These are phyloP conservation scores for Galerucella pusilla DNA, from an alignment of 2,888 invertebrate genomes.

Conservation along the genomic window DNA sequence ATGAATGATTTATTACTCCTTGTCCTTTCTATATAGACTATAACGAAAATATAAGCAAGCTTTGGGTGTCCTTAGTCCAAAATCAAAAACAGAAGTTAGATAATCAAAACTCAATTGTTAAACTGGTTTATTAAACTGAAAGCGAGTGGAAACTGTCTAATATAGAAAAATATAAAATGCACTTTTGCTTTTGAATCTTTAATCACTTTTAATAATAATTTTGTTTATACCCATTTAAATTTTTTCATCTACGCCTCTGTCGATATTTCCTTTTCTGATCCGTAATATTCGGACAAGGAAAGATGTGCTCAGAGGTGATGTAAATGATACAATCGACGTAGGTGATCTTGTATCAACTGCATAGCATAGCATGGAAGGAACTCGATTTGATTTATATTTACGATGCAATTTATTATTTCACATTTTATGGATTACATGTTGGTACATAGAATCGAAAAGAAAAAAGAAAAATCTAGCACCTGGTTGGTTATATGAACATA, in stretches of 20 bases:
- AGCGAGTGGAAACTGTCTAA: no score
- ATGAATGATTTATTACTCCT: no score
- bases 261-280: background rate
- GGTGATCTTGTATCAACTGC: slow-evolving; percentile 29
- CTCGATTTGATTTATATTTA: slow-evolving; percentile 20
- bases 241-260: background rate
- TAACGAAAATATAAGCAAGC: no score
- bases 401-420: slow-evolving; percentile 21
- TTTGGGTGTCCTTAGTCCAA: no score
- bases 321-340: slow-evolving; percentile 34
- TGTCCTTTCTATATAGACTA: no score
- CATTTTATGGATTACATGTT: slow-evolving; percentile 15
- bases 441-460: background rate
- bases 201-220: no score
- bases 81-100: no score
- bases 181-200: no score
- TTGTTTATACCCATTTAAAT: background rate
- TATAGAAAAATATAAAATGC: no score
- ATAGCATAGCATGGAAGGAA: slow-evolving; percentile 23
- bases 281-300: slow-evolving; percentile 3
- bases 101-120: no score
- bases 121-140: no score
- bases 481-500: background rate
- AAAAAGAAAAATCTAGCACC: background rate
- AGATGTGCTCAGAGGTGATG: slow-evolving; percentile 27